Base-by-base conservation (phyloP, 2,888 invertebrate genomes). In the Amblyjoppa proteus region DNA sequence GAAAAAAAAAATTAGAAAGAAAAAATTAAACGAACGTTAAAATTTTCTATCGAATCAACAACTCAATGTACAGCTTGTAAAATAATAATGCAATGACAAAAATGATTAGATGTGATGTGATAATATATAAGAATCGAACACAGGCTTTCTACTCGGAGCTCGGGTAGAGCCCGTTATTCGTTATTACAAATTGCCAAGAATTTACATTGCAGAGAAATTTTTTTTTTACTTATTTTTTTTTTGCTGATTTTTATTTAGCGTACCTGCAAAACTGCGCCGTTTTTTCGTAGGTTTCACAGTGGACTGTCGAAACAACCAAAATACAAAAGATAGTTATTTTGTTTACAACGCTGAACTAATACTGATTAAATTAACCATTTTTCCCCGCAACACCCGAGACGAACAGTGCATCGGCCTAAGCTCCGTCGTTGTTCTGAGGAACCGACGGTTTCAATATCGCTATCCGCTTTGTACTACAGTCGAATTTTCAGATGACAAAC, bases 221-320 rank as follows among this genome's bases (percentile, higher is more conserved):
- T 79, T 84, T 73, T 85, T 66, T 80, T 28, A 28, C 34, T 70
- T 31, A 11, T 11, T 41, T 84, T 86, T 84, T 86, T 88, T 86
- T 89, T 88, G 89, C 89, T 49, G 45, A 76, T 87, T 89, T 90
- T 86, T 86, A 41, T 41, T 87, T 86, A 80, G 89, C 93, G 90
- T 94, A 94, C 94, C 94, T 94, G 94, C 91, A 90, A 94, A 92
- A 93, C 92, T 93, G 92, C 93, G 92, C 91, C 92, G 91, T 92
- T 93, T 94, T 91, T 92, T 92, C 92, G 91, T 91, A 91, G 93
- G 89, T 92, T 93, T 93, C 92, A 92, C 93, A 93, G 93, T 92
- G 90, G 92, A 93, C 94, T 94, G 94, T 93, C 91, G 91, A 90
- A 93, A 93, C 91, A 93, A 93, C 91, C 91, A 93, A 93, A 93